Conservation (phyloP, 2,113 vertebrate genomes). For the Vulpes ferrilata region DNA sequence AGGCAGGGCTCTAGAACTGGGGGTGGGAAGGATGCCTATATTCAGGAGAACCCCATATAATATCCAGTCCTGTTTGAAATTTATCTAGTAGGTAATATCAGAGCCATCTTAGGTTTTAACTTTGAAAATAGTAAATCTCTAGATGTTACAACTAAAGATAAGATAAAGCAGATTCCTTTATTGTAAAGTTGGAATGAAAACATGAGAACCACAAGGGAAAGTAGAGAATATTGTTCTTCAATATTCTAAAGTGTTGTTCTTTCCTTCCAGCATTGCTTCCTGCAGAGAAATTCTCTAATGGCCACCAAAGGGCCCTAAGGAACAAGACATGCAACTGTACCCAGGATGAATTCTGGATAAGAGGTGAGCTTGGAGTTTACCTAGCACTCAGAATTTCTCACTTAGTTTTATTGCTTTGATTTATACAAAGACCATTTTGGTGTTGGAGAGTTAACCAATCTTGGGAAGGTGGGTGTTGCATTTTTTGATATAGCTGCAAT, state of each 20-base stretch:
- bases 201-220: not conserved
- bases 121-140: not conserved
- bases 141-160: not conserved
- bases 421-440: not conserved
- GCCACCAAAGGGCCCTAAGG: not conserved
- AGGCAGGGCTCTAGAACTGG: accelerated
- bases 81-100: not conserved
- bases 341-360: not conserved
- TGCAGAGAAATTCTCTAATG: not conserved
- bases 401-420: not conserved
- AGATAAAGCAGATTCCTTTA: not conserved
- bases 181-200: not conserved
- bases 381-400: not conserved
- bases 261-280: not conserved
- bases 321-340: not conserved
- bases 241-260: not conserved
- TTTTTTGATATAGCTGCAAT: not conserved
- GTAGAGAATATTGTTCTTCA: not conserved
- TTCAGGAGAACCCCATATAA: not conserved
- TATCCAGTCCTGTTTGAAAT: not conserved
- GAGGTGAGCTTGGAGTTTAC: not conserved
- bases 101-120: not conserved
- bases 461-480: not conserved
- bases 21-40: not conserved
- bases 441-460: not conserved